A percentile compares a stretch with the other conserved stretches of the same genome.
Evolutionary conservation across 2,888 invertebrate species (phyloP).

Genomic region (Phengaris arion): DNA sequence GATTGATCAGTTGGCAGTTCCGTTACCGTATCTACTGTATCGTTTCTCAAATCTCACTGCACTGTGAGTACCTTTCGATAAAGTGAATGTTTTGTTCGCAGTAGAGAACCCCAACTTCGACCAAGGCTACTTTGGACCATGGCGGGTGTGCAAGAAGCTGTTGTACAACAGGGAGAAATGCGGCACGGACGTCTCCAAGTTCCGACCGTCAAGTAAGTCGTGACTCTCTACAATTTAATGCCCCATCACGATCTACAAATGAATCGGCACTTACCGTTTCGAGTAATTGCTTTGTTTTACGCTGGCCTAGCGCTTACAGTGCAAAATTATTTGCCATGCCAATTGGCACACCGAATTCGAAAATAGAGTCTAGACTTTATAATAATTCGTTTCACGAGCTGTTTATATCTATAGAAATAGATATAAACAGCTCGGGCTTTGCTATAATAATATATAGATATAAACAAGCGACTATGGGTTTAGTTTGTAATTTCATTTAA

Average conservation of each 20-base stretch:
- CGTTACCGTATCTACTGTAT: neutral
- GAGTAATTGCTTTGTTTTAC: constrained; percentile 4
- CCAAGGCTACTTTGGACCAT: constrained; percentile 92
- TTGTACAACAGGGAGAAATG: constrained; percentile 91
- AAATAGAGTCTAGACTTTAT: neutral
- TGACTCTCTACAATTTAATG: constrained; percentile 18
- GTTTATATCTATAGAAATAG: neutral
- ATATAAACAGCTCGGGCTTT: too few relatives aligned
- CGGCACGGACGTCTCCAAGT: constrained; percentile 87
- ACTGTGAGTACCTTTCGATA: constrained; percentile 29
- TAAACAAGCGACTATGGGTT: too few relatives aligned
- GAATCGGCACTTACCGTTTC: constrained; percentile 2
- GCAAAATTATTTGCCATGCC: neutral
- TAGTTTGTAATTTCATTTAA: too few relatives aligned
- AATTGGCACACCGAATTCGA: neutral
- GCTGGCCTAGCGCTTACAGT: neutral
- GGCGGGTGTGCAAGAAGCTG: constrained; percentile 90
- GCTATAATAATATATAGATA: too few relatives aligned
- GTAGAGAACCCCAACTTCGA: constrained; percentile 84
- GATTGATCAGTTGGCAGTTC: neutral
- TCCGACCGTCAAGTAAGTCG: constrained; percentile 87
- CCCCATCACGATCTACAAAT: constrained; percentile 13
- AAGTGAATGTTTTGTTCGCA: constrained; percentile 57
- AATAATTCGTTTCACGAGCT: neutral
- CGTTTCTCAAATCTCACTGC: neutral